Conservation (phyloP, 2,797 vertebrate genomes). For the Pangasius sanitwongsei region DNA sequence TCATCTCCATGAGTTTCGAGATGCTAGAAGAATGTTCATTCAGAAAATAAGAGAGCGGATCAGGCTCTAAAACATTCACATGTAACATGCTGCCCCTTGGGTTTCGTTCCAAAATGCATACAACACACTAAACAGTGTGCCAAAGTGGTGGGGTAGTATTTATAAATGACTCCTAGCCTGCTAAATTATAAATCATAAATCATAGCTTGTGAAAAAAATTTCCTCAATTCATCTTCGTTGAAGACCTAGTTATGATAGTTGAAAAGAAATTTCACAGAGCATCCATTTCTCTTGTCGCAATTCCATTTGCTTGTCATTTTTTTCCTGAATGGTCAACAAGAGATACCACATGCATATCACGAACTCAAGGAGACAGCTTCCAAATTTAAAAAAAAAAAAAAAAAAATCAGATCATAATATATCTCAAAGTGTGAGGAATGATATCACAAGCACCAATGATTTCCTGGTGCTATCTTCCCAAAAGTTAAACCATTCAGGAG, state of each 20-base stretch:
- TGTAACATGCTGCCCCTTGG: background rate
- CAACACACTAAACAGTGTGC: background rate
- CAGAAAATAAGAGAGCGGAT: background rate
- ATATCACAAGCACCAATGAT: background rate
- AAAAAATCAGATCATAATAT: background rate
- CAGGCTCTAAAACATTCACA: background rate
- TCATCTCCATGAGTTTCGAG: background rate
- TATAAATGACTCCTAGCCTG: background rate
- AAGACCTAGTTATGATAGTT: background rate
- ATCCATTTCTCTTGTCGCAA: background rate
- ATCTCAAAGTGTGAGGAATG: background rate
- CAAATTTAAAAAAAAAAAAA: background rate
- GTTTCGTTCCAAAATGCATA: background rate
- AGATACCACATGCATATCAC: background rate
- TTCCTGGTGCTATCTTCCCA: background rate
- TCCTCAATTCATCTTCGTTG: background rate
- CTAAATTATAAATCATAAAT: background rate
- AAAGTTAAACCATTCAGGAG: background rate
- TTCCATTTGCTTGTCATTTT: background rate
- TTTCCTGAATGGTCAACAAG: background rate
- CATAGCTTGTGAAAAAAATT: too few species aligned
- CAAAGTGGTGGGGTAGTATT: background rate
- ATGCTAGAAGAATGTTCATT: background rate
- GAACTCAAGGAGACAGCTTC: background rate
- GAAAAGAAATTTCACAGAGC: background rate